Base-by-base conservation (phyloP, 2,888 invertebrate genomes). In the Syrista parreyssii region DNA sequence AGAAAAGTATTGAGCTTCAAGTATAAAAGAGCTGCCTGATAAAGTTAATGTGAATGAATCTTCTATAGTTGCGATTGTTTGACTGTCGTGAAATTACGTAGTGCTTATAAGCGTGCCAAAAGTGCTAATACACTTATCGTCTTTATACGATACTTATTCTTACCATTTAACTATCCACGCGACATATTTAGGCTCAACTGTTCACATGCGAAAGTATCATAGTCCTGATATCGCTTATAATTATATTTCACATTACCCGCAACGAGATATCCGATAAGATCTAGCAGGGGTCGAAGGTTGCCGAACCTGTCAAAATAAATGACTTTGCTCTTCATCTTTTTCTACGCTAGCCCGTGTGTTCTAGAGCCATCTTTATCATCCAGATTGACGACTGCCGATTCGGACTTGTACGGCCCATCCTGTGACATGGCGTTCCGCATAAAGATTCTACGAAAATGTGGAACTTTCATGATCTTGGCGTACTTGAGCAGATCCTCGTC, bases 41-140 rank as follows among this genome's bases (percentile, higher is more conserved):
- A 88, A 74, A 30, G 84, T 86, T 34, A 88, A 79, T 31, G 87
- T 88, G n/a, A 83, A 79, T 36, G 86, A 86, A 40, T 80, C 76
- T 36, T 31, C 73, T 79, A 83, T 82, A 74, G 75, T 34, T 79
- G 68, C 35, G 23, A n/a, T 3, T 4, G 68, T 4, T 68, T n/a
- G 4, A 68, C 68, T 68, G 68, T n/a, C 4, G n/a, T 68, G 4
- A n/a, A 68, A 68, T 68, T 23, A 68, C n/a, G 68, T 68, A n/a
- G n/a, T 4, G 4, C 23, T 68, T 68, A 68, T 68, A 68, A n/a
- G n/a, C n/a, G n/a, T n/a, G n/a, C n/a, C n/a, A n/a, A n/a, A n/a
- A n/a, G n/a, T n/a, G n/a, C n/a, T n/a, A n/a, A n/a, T n/a, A n/a
- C n/a, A n/a, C n/a, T n/a, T n/a, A n/a, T n/a, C n/a, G n/a, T n/a